phyloP scores from a whole-genome alignment of 2,113 vertebrate species.

The Actenoides lindsayi region DNA sequence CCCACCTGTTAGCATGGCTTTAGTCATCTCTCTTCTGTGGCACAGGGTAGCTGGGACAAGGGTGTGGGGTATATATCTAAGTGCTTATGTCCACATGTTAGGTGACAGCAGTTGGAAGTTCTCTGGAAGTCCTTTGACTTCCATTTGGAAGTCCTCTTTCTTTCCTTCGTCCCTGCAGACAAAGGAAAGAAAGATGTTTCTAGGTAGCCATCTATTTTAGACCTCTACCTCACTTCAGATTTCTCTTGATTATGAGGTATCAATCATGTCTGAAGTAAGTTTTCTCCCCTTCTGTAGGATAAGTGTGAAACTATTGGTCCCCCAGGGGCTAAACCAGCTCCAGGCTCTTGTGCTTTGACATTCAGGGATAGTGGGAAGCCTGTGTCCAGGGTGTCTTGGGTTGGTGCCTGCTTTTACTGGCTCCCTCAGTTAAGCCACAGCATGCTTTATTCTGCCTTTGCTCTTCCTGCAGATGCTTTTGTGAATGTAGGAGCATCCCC shows the following conservation, averaged over 20 bases:
- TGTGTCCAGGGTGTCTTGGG: not conserved
- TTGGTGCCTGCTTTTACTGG: not conserved
- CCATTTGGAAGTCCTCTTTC: too few relatives aligned
- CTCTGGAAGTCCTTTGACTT: not conserved
- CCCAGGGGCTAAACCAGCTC: not conserved
- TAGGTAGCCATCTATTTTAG: not conserved
- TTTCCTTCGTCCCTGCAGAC: not conserved
- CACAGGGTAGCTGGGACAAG: not conserved
- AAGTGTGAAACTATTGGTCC: not conserved
- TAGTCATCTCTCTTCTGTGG: too few relatives aligned
- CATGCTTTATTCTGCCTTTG: not conserved
- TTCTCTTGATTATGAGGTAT: not conserved
- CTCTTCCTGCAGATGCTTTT: not conserved
- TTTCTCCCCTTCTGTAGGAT: not conserved
- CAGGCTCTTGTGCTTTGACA: not conserved
- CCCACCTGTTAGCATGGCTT: rapidly evolving
- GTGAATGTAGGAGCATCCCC: not conserved
- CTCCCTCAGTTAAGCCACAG: not conserved
- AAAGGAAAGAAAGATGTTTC: not conserved
- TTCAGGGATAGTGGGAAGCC: not conserved
- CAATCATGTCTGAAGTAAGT: not conserved
- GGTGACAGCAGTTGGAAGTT: not conserved
- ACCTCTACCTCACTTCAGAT: not conserved
- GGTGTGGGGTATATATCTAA: too few relatives aligned
- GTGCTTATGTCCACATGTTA: not conserved